These are phyloP conservation scores for Hecatera dysodea DNA, from an alignment of 2,888 invertebrate species.

Conservation along the genomic window DNA sequence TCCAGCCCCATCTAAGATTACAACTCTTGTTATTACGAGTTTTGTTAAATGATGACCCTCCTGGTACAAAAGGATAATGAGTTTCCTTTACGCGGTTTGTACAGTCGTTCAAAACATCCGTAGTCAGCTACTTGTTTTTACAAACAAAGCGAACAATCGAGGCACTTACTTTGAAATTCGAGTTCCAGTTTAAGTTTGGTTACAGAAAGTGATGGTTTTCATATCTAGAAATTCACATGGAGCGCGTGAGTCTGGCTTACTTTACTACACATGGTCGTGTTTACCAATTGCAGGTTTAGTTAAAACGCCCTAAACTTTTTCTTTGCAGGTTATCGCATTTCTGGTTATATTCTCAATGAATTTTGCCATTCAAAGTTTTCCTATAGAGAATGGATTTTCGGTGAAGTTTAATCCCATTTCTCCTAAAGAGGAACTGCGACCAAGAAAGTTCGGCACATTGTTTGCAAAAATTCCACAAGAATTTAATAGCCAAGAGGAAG, in stretches of 20 bases:
- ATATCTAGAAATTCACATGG: slow-evolving; percentile 59
- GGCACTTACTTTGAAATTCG: neutral
- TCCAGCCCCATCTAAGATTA: slow-evolving; percentile 32
- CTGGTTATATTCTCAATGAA: slow-evolving; percentile 63
- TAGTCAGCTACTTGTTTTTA: slow-evolving; percentile 33
- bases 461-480: slow-evolving; percentile 79
- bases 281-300: slow-evolving; percentile 4
- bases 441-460: slow-evolving; percentile 70
- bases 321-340: slow-evolving; percentile 69
- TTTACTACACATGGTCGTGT: neutral
- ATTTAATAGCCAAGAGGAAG: slow-evolving; percentile 43
- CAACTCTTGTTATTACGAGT: slow-evolving; percentile 27
- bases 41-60: slow-evolving; percentile 7
- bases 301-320: slow-evolving; percentile 12
- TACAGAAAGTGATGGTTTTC: slow-evolving; percentile 56
- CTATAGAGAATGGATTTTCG: slow-evolving; percentile 79
- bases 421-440: slow-evolving; percentile 70
- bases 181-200: slow-evolving; percentile 28
- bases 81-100: slow-evolving; percentile 33
- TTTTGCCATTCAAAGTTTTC: slow-evolving; percentile 67
- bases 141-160: slow-evolving; percentile 44
- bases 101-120: slow-evolving; percentile 52
- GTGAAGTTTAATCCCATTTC: slow-evolving; percentile 75
- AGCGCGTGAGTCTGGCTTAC: slow-evolving; percentile 64
- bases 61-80: slow-evolving; percentile 4